Evolutionary conservation across 2,888 invertebrate genomes (phyloP), one percentile per base, ranked within the genome.

Genomic region (Teleogryllus oceanicus): DNA sequence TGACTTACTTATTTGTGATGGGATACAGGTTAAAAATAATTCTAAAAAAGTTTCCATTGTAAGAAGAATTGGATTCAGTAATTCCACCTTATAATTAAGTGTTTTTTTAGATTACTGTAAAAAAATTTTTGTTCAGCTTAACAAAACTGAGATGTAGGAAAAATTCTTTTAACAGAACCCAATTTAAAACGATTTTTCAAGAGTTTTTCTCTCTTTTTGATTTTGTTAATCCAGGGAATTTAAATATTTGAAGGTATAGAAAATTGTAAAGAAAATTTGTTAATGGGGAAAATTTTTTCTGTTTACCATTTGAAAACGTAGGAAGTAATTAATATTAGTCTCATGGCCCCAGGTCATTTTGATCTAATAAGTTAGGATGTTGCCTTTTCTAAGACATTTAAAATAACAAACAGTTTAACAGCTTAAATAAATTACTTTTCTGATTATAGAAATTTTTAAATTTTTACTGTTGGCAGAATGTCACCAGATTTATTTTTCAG

Each of bases 1-100:
- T 86, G 92, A 93, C 85, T 85, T 93, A 50, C 85, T 93, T 4
- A 88, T 93, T 51, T 93, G 93, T 85, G 93, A 93, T 85, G 86
- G 93, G 92, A 1, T 93, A 93, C 85, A 88, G 92, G 37, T 85
- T 92, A 93, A 93, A 85, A 92, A 92, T 84, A 87, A 88, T 49
- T 20, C 78, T 11, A 80, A 80, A n/a, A 79, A 75, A 76, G 78
- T 81, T 18, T 80, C 80, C 49, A 20, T 77, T 11, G 82, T 82
- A 76, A 81, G 83, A 37, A 37, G 37, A 37, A 37, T 37, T 37
- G 4, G 37, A 8, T 37, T 8, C 8, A 37, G 37, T 37, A 37
- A 37, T 37, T 37, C 5, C 37, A 4, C 37, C 4, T 1, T n/a
- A n/a, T 4, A 75, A 75, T 75, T n/a, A 75, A 75, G 1, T 75